Conservation (phyloP, 2,888 invertebrate species). For the Hirtodrosophila trivittata region DNA sequence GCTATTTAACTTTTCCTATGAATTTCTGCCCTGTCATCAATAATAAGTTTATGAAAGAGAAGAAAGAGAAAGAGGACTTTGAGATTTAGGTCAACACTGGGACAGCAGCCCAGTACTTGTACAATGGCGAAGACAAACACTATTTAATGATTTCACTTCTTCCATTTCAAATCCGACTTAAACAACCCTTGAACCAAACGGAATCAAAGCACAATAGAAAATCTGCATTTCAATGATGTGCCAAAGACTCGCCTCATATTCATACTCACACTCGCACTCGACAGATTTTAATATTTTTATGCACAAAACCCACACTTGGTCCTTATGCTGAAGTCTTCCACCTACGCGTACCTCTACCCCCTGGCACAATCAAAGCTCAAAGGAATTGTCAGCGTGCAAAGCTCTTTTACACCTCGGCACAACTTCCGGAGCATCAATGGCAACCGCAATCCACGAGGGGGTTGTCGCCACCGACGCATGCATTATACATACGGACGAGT, state of each 20-base stretch:
- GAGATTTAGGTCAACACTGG: conserved; percentile 51
- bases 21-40: conserved; percentile 66
- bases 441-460: conserved; percentile 61
- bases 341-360: neutral
- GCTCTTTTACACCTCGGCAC: conserved; percentile 61
- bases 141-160: conserved; percentile 22
- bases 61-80: conserved; percentile 16
- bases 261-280: no score
- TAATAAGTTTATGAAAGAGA: conserved; percentile 55
- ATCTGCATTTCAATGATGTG: conserved; percentile 63
- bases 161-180: conserved; percentile 2
- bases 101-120: conserved; percentile 9
- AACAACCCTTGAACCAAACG: conserved; percentile 25
- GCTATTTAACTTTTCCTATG: conserved; percentile 49
- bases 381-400: conserved; percentile 62
- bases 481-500: conserved; percentile 44
- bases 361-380: conserved; percentile 61
- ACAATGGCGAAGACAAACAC: conserved; percentile 24
- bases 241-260: no score
- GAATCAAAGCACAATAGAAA: conserved; percentile 50
- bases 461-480: conserved; percentile 42
- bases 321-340: neutral
- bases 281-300: conserved; percentile 53
- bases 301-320: conserved; percentile 24
- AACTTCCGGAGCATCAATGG: conserved; percentile 39